phyloP scores from a whole-genome alignment of 2,888 invertebrate genomes.

The Mesochorus sp. region DNA sequence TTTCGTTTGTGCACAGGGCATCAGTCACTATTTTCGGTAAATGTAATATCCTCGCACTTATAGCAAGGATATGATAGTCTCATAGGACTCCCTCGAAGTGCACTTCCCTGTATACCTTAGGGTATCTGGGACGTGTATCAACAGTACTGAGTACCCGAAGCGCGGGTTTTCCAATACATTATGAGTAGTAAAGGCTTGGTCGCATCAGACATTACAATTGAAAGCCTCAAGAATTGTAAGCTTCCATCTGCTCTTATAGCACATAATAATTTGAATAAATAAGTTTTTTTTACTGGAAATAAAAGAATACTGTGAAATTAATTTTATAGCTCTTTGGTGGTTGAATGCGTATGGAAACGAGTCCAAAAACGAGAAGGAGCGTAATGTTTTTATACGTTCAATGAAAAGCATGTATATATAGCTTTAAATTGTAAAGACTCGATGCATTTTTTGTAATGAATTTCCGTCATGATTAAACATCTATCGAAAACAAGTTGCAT shows the following conservation, averaged over 20 bases:
- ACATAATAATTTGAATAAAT: no score
- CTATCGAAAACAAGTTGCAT: background rate
- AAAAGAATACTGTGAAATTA: no score
- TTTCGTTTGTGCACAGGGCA: background rate
- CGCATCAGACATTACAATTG: slow-evolving; percentile 9
- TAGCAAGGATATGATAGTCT: slow-evolving; percentile 56
- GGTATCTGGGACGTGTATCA: slow-evolving; percentile 62
- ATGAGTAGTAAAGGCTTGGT: slow-evolving; percentile 19
- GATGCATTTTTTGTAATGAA: no score
- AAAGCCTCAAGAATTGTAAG: background rate
- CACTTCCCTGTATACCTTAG: slow-evolving; percentile 74
- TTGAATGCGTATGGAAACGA: no score
- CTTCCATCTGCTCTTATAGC: no score
- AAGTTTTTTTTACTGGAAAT: no score
- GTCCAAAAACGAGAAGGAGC: no score
- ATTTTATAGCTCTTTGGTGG: no score
- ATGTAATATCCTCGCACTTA: background rate
- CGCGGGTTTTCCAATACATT: background rate
- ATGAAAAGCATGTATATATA: no score
- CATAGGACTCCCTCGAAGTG: slow-evolving; percentile 69
- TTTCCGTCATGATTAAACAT: background rate
- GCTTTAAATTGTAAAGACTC: no score
- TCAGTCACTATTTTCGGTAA: background rate
- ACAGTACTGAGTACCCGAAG: background rate
- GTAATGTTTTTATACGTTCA: no score